Percentiles rank a stretch among this genome's conserved stretches.
Evolutionary conservation across 23 tunicate genomes (phyloP).

Genomic region (Styela plicata): DNA sequence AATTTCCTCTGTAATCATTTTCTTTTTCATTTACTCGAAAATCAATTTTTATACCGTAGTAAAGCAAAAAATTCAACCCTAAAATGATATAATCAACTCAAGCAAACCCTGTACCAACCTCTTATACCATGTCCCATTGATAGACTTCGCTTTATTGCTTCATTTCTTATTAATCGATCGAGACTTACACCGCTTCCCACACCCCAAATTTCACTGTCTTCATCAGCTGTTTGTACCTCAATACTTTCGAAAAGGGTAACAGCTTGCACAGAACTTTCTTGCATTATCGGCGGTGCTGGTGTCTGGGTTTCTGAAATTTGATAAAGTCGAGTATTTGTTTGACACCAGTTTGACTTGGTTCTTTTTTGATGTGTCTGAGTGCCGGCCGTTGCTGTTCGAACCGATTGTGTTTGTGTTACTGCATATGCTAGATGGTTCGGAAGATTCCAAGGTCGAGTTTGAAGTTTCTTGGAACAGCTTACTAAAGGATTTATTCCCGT

Average conservation of each 20-base stretch:
- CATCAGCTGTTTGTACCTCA: constrained; percentile 21
- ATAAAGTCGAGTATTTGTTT: not conserved
- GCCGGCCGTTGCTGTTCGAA: not conserved
- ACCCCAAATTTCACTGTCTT: not conserved
- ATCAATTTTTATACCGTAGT: no score
- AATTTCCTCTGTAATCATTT: no score
- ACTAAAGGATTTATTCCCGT: not conserved
- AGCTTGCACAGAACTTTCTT: constrained; percentile 16
- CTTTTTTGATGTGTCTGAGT: not conserved
- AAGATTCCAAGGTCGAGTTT: constrained; percentile 29
- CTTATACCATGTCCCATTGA: constrained; percentile 26
- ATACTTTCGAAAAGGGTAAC: not conserved
- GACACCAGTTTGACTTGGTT: not conserved
- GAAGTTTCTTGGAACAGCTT: not conserved
- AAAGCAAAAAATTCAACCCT: no score
- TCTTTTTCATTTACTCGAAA: no score
- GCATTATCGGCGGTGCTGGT: not conserved
- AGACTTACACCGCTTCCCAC: constrained; percentile 34
- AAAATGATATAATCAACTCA: no score
- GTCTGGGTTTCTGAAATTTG: constrained; percentile 3
- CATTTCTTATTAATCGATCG: constrained; percentile 46
- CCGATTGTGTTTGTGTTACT: constrained; percentile 6
- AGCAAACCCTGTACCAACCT: no score
- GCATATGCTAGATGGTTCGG: not conserved
- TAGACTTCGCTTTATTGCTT: constrained; percentile 47